Conservation (phyloP, 2,888 invertebrate species). For the Autographa pulchrina region DNA sequence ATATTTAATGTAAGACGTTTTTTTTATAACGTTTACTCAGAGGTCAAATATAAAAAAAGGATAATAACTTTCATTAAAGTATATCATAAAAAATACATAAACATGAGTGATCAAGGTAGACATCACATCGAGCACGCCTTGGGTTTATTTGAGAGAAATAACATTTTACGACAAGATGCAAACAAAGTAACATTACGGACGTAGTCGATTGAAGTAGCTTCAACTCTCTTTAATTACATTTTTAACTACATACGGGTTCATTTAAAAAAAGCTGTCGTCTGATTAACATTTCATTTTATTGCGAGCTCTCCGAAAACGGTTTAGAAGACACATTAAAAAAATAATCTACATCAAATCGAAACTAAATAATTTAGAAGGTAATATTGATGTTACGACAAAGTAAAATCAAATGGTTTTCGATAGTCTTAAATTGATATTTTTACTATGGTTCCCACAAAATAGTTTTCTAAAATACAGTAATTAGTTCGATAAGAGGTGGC, state of each 20-base stretch:
- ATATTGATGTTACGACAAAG: constrained; percentile 29
- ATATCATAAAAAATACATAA: constrained; percentile 83
- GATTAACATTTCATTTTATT: constrained; percentile 67
- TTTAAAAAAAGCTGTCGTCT: constrained; percentile 68
- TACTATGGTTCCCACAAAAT: constrained; percentile 62
- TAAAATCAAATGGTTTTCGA: constrained; percentile 30
- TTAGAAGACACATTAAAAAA: constrained; percentile 41
- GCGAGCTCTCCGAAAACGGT: constrained; percentile 57
- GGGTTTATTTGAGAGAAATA: constrained; percentile 74
- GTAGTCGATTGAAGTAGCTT: constrained; percentile 70
- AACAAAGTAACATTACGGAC: constrained; percentile 77
- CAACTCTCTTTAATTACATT: constrained; percentile 78
- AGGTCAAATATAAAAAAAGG: constrained; percentile 67
- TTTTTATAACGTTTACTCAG: constrained; percentile 66
- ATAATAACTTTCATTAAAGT: constrained; percentile 75
- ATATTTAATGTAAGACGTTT: constrained; percentile 47
- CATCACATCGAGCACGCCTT: constrained; percentile 74
- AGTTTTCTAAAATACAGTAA: constrained; percentile 65
- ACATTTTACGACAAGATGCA: constrained; percentile 77
- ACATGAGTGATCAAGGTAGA: constrained; percentile 84
- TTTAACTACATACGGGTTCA: constrained; percentile 76
- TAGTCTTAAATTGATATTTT: constrained; percentile 53
- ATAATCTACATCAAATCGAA: constrained; percentile 38
- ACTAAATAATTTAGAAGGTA: constrained; percentile 29
- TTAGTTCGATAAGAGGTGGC: constrained; percentile 80